Base-by-base conservation (phyloP, 1,140 invertebrate genomes). In the Tetraneura akinire region DNA sequence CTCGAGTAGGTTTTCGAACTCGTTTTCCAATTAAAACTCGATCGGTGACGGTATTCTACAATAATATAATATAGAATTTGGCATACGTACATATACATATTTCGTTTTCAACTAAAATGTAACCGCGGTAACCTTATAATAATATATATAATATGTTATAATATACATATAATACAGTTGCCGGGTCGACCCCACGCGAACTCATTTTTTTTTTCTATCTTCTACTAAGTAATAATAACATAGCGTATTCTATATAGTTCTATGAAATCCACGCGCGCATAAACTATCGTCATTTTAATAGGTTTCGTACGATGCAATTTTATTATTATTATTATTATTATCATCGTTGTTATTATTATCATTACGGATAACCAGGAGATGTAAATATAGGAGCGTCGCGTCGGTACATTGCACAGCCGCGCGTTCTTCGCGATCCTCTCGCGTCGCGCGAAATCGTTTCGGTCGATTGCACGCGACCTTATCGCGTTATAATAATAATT, bases 371-470 rank as follows among this genome's bases (percentile, higher is more conserved):
- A n/a, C n/a, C n/a, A n/a, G 8, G 32, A 37, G 32, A 37, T 37
- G 32, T 8, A 4, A 37, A 37, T 37, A 51, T 16, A 51, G 49
- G 37, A 45, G 29, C 18, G 60, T 29, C 60, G 23, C 37, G 1
- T 14, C 8, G 14, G 8, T n/a, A 42, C 14, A 6, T 21, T 21
- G 37, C 14, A 68, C 29, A 21, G 64, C 29, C n/a, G n/a, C n/a
- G n/a, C n/a, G n/a, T n/a, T 68, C 32, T 37, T 37, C 32, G 37
- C 37, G 3, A 37, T 68, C 37, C 37, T 45, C 37, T 45, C 10
- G 37, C 16, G 37, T n/a, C 51, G 51, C 51, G 51, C 32, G 51
- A 74, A 74, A 74, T 74, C 71, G 51, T 74, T 57, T 74, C 29
- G 51, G 71, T 16, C 32, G 49, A 55, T 74, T 37, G 51, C 47